Percentiles rank a stretch among this genome's conserved stretches.
phyloP scores from a whole-genome alignment of 1,140 invertebrate species.

The Lamellibrachia luymesi region DNA sequence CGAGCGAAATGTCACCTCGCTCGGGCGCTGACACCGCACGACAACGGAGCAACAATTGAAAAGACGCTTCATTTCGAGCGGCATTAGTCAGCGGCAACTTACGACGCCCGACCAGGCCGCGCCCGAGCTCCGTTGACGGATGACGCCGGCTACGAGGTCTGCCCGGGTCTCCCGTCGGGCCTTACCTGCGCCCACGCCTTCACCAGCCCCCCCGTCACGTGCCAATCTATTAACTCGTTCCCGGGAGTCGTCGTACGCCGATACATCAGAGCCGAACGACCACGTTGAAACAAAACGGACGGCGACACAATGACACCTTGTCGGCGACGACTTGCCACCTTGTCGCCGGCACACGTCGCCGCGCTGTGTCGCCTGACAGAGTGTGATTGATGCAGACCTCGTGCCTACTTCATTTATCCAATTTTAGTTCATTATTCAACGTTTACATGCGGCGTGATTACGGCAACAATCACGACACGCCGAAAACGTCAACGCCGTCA shows the following conservation, averaged over 20 bases:
- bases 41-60: not conserved
- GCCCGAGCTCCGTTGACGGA: not conserved
- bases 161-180: not conserved
- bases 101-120: not conserved
- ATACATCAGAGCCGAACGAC: not conserved
- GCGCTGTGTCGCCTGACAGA: not conserved
- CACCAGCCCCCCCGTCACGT: not conserved
- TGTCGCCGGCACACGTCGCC: slow-evolving; percentile 1
- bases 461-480: not conserved
- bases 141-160: not conserved
- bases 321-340: no score
- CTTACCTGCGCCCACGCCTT: not conserved
- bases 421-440: slow-evolving; percentile 1
- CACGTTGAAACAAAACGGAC: not conserved
- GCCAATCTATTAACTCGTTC: not conserved
- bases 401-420: not conserved
- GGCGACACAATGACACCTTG: not conserved
- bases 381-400: not conserved
- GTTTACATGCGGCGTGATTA: not conserved
- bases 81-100: not conserved
- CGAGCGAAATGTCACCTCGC: not conserved
- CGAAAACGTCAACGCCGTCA: not conserved
- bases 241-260: not conserved
- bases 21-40: not conserved
- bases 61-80: not conserved